Conservation (phyloP, 1,140 invertebrate genomes). For the Hycleus phaleratus region DNA sequence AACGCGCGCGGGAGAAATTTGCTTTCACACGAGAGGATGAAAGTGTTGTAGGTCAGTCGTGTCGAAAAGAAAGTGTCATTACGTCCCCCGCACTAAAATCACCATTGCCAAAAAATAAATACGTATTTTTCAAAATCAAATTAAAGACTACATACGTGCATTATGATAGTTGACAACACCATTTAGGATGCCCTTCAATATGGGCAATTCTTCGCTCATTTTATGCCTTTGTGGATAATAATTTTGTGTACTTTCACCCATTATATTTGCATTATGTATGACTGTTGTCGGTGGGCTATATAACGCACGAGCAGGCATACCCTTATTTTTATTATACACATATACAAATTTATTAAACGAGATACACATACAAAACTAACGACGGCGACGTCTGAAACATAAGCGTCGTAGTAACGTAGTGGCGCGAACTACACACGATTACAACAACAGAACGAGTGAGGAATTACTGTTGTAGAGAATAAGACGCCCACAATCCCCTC, state of each 20-base stretch:
- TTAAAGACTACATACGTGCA: constrained; percentile 64
- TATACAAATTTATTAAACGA: neutral
- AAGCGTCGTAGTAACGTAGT: constrained; percentile 23
- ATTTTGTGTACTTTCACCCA: constrained; percentile 27
- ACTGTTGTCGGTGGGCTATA: constrained; percentile 29
- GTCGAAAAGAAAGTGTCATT: constrained; percentile 15
- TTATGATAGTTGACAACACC: constrained; percentile 82
- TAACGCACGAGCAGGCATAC: constrained; percentile 38
- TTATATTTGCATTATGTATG: constrained; percentile 24
- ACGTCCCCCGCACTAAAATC: neutral
- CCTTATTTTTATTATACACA: constrained; percentile 14
- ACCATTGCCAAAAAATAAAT: neutral
- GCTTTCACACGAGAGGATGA: constrained; percentile 28
- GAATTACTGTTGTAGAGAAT: no score
- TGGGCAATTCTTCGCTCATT: constrained; percentile 81
- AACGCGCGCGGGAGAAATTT: constrained; percentile 27
- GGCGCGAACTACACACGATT: constrained; percentile 44
- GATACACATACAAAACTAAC: constrained; percentile 2
- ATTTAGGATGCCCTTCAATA: constrained; percentile 79
- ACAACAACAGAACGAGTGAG: no score
- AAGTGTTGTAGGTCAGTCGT: constrained; percentile 32
- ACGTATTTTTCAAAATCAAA: neutral
- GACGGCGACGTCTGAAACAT: neutral
- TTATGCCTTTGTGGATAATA: constrained; percentile 31
- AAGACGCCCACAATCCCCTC: no score